A percentile compares a stretch with the other conserved stretches of the same genome.
These are phyloP conservation scores for Trichonephila clavipes DNA, from an alignment of 1,140 invertebrate genomes.

Conservation along the genomic window DNA sequence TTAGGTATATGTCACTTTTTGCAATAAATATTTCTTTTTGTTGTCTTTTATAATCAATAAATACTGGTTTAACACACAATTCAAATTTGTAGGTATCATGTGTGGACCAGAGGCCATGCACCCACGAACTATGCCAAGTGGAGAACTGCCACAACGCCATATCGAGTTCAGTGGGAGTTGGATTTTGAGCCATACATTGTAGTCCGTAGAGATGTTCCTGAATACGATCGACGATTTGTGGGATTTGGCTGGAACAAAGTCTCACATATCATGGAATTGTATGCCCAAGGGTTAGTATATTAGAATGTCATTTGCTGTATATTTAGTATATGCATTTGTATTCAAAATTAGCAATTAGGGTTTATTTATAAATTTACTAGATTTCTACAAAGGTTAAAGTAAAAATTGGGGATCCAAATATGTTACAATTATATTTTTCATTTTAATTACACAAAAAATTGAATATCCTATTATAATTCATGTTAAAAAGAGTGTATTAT, in stretches of 20 bases:
- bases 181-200: conserved; percentile 97
- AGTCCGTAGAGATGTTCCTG: conserved; percentile 88
- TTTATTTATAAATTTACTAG: too few relatives aligned
- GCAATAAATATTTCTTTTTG: neutral
- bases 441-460: too few relatives aligned
- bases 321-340: too few relatives aligned
- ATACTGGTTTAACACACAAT: too few relatives aligned
- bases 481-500: too few relatives aligned
- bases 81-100: conserved; percentile 82
- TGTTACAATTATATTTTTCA: too few relatives aligned
- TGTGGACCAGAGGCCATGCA: conserved; percentile 89
- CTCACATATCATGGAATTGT: conserved; percentile 93
- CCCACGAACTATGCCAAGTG: conserved; percentile 93
- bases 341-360: too few relatives aligned
- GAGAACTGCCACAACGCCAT: conserved; percentile 89
- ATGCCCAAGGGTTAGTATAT: conserved; percentile 85
- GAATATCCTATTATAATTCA: too few relatives aligned
- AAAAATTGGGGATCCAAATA: too few relatives aligned
- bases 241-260: conserved; percentile 99
- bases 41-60: neutral
- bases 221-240: conserved; percentile 93
- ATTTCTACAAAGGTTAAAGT: too few relatives aligned
- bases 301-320: too few relatives aligned
- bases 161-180: conserved; percentile 92
- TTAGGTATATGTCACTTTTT: conserved; percentile 84